Conservation (phyloP, 2,888 invertebrate species). For the Frankliniella intonsa region DNA sequence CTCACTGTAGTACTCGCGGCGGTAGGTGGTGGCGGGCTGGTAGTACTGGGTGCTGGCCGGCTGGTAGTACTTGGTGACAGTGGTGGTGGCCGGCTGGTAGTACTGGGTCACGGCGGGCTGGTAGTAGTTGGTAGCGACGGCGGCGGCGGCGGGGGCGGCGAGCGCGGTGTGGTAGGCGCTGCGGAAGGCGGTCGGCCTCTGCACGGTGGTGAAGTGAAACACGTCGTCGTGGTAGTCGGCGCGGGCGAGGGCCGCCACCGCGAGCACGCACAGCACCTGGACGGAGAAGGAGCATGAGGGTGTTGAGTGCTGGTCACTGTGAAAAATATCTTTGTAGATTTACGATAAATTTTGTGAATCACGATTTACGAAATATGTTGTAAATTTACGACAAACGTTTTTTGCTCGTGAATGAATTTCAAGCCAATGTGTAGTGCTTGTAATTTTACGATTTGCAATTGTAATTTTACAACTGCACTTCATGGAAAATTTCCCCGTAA, state of each 20-base stretch:
- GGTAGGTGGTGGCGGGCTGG: background rate
- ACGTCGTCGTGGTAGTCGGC: conserved; percentile 21
- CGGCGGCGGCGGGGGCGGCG: background rate
- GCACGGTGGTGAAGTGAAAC: conserved; percentile 6
- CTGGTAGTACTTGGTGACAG: background rate
- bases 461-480: too few relatives aligned
- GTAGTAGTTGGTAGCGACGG: background rate
- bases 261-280: background rate
- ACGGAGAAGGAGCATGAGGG: background rate
- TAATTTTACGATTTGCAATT: too few relatives aligned
- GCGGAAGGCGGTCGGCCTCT: background rate
- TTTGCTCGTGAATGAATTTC: too few relatives aligned
- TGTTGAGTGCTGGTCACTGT: too few relatives aligned
- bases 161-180: background rate
- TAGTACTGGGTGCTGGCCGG: background rate
- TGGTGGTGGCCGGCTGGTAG: background rate
- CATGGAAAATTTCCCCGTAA: too few relatives aligned
- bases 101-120: background rate
- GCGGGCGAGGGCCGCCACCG: background rate
- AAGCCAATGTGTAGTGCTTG: too few relatives aligned
- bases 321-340: too few relatives aligned
- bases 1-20: background rate
- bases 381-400: too few relatives aligned
- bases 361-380: too few relatives aligned
- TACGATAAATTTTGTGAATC: too few relatives aligned